Conservation (phyloP, 2,113 vertebrate species). For the Nerophis ophidion region DNA sequence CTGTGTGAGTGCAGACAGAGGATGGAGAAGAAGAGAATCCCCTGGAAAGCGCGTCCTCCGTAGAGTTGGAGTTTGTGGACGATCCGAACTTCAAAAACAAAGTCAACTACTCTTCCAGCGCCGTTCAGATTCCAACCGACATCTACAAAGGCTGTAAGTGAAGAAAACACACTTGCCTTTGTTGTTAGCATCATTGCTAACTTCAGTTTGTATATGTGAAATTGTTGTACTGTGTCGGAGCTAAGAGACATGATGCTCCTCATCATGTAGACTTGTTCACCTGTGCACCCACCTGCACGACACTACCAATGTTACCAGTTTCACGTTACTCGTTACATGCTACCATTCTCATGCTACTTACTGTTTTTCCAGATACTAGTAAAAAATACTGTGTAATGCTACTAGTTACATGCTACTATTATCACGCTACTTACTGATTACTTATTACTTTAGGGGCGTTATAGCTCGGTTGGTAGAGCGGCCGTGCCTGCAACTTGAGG, state of each 20-base stretch:
- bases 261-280: constrained; percentile 1
- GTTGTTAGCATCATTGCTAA: neutral
- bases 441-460: no score
- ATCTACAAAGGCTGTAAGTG: constrained; percentile 99
- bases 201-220: neutral
- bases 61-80: constrained; percentile 89
- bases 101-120: constrained; percentile 95
- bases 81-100: constrained; percentile 94
- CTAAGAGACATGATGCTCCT: constrained; percentile 6
- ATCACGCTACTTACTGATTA: no score
- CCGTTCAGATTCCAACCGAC: constrained; percentile 98
- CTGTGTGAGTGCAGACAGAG: constrained; percentile 73
- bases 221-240: neutral
- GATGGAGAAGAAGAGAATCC: constrained; percentile 79
- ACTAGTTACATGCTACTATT: no score
- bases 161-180: neutral
- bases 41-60: constrained; percentile 74
- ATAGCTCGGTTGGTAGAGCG: no score
- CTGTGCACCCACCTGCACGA: neutral
- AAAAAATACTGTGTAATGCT: no score
- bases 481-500: no score
- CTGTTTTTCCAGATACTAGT: no score
- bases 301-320: no score
- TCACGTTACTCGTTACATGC: no score
- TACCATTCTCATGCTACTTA: no score